These are phyloP conservation scores for Ichneumoninae sp. DNA, from an alignment of 2,888 invertebrate genomes.

Conservation along the genomic window DNA sequence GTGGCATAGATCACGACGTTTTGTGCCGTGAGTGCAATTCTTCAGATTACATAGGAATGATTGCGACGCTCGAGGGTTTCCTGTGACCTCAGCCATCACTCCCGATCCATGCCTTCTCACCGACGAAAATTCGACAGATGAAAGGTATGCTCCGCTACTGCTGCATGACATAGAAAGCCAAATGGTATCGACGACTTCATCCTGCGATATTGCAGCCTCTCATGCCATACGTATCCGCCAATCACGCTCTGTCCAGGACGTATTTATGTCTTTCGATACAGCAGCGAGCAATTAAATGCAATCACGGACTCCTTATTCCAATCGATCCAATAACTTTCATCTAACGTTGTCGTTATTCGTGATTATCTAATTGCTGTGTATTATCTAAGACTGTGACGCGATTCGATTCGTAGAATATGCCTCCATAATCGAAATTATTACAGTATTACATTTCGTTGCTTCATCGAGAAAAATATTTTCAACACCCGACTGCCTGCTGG, in stretches of 20 bases:
- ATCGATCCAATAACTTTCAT: background rate
- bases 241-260: slow-evolving; percentile 37
- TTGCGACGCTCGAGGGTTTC: slow-evolving; percentile 47
- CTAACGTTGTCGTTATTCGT: background rate
- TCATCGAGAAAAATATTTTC: background rate
- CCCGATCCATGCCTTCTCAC: slow-evolving; percentile 10
- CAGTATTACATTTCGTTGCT: background rate
- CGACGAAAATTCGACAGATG: slow-evolving; percentile 35
- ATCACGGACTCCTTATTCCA: slow-evolving; percentile 11
- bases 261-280: slow-evolving; percentile 38
- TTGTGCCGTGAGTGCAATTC: slow-evolving; percentile 44
- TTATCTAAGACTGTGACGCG: background rate
- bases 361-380: background rate
- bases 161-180: background rate
- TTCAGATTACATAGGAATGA: slow-evolving; percentile 44
- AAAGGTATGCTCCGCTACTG: slow-evolving; percentile 3
- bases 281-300: slow-evolving; percentile 41
- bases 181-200: background rate
- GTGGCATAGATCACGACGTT: slow-evolving; percentile 2
- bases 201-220: background rate
- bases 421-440: background rate
- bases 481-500: too few relatives aligned
- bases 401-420: slow-evolving; percentile 4
- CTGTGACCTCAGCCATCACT: slow-evolving; percentile 17
- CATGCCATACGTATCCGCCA: slow-evolving; percentile 16